Evolutionary conservation across 2,113 vertebrate species (phyloP), one percentile per base, ranked within the genome.

Genomic region (Eira barbara): DNA sequence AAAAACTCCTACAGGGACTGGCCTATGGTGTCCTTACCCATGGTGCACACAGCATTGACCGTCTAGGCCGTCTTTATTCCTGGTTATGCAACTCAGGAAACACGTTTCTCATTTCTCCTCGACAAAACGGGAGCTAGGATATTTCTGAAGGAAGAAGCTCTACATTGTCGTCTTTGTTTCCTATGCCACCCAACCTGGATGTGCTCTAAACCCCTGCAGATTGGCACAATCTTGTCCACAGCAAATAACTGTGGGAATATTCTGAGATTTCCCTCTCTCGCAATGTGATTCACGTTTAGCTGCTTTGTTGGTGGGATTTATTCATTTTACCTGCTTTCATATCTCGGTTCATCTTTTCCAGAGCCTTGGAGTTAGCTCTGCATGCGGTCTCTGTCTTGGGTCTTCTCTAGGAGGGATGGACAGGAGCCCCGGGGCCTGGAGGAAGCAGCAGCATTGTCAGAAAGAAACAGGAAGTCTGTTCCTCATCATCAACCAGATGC

Each of bases 401-500:
- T 96, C 36, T 96, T 31, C 42, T 65, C 2, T 59, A 52, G 52
- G 52, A 89, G 11, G 13, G 9, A 47, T 34, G 20, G 49, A 13
- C 36, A 10, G 15, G 39, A 36, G 39, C 6, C 10, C n/a, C 2
- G 29, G 96, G 23, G 36, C 39, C 39, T 59, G 80, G 76, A 96
- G 21, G 65, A 2, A 27, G 76, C 25, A 36, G 80, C 36, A 23
- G 10, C 36, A 20, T 42, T 52, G 63, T 98, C 8, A 79, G 91
- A 94, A 83, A 91, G 27, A 47, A 87, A 94, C 42, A 80, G 63
- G 85, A 95, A 87, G 74, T 59, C 95, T 88, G 69, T 76, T 81
- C 76, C 85, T 96, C 1, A 0, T 73, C 45, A 84, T 67, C 25
- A 97, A 92, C 85, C 96, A 71, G 92, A 95, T 55, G 82, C 71